These are phyloP conservation scores for Pocillopora grandis DNA, from an alignment of 92 coral and sea anemone genomes.

Conservation along the genomic window DNA sequence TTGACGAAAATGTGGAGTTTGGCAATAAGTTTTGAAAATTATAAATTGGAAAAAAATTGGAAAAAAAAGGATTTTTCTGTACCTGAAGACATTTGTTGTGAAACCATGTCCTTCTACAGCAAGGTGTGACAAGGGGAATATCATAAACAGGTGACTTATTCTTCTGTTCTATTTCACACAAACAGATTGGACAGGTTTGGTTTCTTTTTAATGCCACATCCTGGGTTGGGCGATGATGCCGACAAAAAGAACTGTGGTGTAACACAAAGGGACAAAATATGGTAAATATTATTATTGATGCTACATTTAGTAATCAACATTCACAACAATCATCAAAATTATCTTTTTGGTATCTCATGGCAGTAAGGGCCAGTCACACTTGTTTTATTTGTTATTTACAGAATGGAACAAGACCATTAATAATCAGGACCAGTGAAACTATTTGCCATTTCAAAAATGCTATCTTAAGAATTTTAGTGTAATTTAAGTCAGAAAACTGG, in stretches of 20 bases:
- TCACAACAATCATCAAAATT: too few relatives aligned
- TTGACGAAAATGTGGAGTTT: not conserved
- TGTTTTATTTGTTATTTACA: too few relatives aligned
- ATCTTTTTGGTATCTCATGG: too few relatives aligned
- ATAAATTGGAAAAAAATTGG: not conserved
- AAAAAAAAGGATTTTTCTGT: not conserved
- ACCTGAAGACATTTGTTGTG: conserved; percentile 89
- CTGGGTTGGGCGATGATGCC: conserved; percentile 75
- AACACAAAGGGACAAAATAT: not conserved
- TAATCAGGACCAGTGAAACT: too few relatives aligned
- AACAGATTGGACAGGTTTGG: conserved; percentile 72
- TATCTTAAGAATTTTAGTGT: too few relatives aligned
- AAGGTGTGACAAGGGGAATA: conserved; percentile 68
- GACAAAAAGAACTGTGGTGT: conserved; percentile 70
- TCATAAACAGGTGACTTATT: conserved; percentile 6
- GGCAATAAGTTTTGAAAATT: not conserved
- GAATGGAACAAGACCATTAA: too few relatives aligned
- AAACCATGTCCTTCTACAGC: conserved; percentile 84
- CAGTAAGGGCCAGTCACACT: too few relatives aligned
- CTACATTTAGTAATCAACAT: too few relatives aligned
- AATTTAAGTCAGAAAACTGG: too few relatives aligned
- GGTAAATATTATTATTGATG: not conserved
- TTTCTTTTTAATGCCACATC: not conserved
- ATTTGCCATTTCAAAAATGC: too few relatives aligned
- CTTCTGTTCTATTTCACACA: conserved; percentile 40